phyloP scores from a whole-genome alignment of 2,797 vertebrate species.

The Neosilurus mollespiculum region DNA sequence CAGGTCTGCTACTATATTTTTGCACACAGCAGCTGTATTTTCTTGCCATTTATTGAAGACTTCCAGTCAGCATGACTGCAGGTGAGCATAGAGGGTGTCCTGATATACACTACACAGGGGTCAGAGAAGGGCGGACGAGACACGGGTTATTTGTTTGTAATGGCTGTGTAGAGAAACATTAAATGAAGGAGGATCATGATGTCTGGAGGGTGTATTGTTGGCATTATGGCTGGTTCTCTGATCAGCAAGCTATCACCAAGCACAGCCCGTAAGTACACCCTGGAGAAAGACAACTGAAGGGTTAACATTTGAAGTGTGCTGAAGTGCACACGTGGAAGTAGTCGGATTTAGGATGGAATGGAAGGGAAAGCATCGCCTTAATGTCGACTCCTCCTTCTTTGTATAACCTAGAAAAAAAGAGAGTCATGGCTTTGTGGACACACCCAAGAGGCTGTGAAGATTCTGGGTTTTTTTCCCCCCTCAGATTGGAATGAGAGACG shows the following conservation, averaged over 20 bases:
- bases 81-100: slow-evolving; percentile 42
- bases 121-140: neutral
- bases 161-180: neutral
- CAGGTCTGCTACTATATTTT: slow-evolving; percentile 24
- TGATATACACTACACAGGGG: slow-evolving; percentile 21
- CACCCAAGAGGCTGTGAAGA: slow-evolving; percentile 60
- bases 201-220: slow-evolving; percentile 30
- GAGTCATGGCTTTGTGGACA: slow-evolving; percentile 51
- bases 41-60: slow-evolving; percentile 29
- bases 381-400: slow-evolving; percentile 61
- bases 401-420: slow-evolving; percentile 62
- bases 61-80: slow-evolving; percentile 16
- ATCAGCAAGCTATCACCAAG: slow-evolving; percentile 17
- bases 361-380: slow-evolving; percentile 52
- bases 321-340: slow-evolving; percentile 72
- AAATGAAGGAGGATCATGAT: slow-evolving; percentile 7
- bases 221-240: slow-evolving; percentile 4
- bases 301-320: slow-evolving; percentile 44
- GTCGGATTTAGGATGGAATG: slow-evolving; percentile 58
- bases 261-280: slow-evolving; percentile 13
- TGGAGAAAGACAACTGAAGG: slow-evolving; percentile 16
- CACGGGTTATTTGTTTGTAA: slow-evolving; percentile 11
- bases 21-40: slow-evolving; percentile 38
- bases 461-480: neutral
- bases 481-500: slow-evolving; percentile 40